Evolutionary conservation across 2,888 invertebrate genomes (phyloP), one percentile per base, ranked within the genome.

Genomic region (Idaea aversata): DNA sequence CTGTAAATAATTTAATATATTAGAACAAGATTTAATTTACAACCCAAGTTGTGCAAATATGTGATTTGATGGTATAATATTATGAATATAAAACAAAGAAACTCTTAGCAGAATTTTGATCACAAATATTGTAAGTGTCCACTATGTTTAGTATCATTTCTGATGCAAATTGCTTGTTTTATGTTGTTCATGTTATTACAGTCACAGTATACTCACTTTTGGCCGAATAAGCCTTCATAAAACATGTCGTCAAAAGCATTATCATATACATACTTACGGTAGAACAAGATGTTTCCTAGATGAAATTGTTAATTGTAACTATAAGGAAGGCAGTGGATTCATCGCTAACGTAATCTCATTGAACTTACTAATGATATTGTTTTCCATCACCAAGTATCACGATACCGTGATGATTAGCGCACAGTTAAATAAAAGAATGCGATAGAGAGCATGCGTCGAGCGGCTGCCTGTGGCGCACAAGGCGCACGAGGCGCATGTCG

Each of bases 1-100:
- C 97, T 97, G 93, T 75, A 93, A 59, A 59, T 59, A 59, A 59
- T 59, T 15, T 15, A 13, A 68, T 68, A 64, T 64, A 65, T 60
- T 58, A 65, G 62, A 47, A 67, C 64, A 62, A 67, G 68, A 16
- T 66, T 58, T 4, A 58, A 1, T 15, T 13, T 5, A 58, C 57
- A 58, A 58, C 58, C 5, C 15, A 15, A 58, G 15, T 58, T n/a
- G 15, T 58, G 58, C 7, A 58, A 58, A 57, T 57, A 58, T 58
- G 15, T 58, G 15, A 15, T 36, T 36, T 36, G 36, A 36, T 36
- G 36, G 4, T 36, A 36, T 36, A 36, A 36, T 36, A 10, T 7
- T 36, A 36, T 36, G 10, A 0, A 58, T 58, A 58, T 7, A 58
- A 5, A 13, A 13, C 58, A 58, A 7, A 58, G 7, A 58, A 15